Evolutionary conservation across 2,113 vertebrate genomes (phyloP), one percentile per base, ranked within the genome.

Genomic region (Scopus umbretta): DNA sequence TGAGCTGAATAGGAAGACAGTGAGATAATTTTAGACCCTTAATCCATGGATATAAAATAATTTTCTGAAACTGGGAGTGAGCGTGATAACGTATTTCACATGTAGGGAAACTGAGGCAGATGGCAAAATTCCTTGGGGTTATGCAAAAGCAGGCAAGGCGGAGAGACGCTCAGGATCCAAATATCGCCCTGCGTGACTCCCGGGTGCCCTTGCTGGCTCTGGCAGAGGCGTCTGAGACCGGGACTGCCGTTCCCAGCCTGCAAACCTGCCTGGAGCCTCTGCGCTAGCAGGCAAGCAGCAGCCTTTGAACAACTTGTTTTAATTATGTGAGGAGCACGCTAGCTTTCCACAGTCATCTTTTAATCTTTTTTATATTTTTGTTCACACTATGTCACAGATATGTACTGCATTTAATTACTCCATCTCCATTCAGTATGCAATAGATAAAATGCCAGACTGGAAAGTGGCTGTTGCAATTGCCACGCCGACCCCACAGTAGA

Each of bases 361-460:
- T 79, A 93, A 96, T 94, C 52, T 93, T 62, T 91, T 96, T 96
- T 93, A 82, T 95, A 71, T 87, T 92, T 95, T 82, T 97, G 94
- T 97, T 96, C 94, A 11, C 93, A 90, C 93, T 95, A 6, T 92
- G 94, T 96, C 86, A 23, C 90, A 76, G 81, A 72, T 86, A 72
- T 22, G 45, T 25, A 49, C 93, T 95, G 93, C 43, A 3, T 62
- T 96, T 30, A 43, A 90, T 95, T 72, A 91, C 40, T 38, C 14
- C 53, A 34, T 0, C 80, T 63, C 18, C 23, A 74, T 56, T 88
- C 66, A 19, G 56, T 10, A 17, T 43, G 91, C 71, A 49, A 7
- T 2, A 68, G 78, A 58, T 4, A 50, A 42, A 79, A 5, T 0
- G 2, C 50, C 6, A 36, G 45, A 2, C 42, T 82, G 67, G 50